Evolutionary conservation across 2,113 vertebrate genomes (phyloP), one percentile per base, ranked within the genome.

Genomic region (Equus quagga): DNA sequence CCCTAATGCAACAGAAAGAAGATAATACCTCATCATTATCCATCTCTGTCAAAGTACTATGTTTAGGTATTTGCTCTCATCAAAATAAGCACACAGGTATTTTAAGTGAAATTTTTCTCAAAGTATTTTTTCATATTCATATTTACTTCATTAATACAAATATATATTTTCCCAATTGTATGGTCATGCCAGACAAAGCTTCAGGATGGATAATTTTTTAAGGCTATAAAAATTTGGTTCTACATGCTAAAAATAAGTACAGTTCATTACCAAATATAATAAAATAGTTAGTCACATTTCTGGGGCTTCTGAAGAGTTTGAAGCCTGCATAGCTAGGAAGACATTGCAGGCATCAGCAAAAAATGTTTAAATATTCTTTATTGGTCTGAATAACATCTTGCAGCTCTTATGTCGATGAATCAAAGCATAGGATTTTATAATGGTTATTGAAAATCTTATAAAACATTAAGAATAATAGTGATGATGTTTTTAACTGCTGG

Each of bases 101-200:
- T 91, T 1, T 67, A 80, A 69, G 46, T 54, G 62, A 8, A 79
- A 70, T 56, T 92, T 86, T 36, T 67, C 36, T 19, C 33, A 31
- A 92, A 41, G 1, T 60, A 36, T 26, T 15, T 11, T 18, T 83
- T 84, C 24, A 54, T 90, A 54, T 78, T 44, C 18, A 82, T 21
- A 82, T 62, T 72, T 82, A 24, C 11, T 92, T 96, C 15, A 60
- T 70, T 82, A 82, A 46, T 80, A 79, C 4, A 94, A 82, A 92
- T 65, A 69, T 33, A 65, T 64, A 79, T 79, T 88, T 86, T 70
- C n/a, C 41, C 31, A 83, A 28, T 19, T 92, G 2, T 15, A 33
- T 44, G 33, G 23, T 69, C 33, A 78, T 83, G 9, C 3, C 56
- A 87, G 44, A 69, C 2, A 94, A 76, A 60, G 9, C 7, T 85